Conservation (phyloP, 2,888 invertebrate species). For the Perizoma affinitatum region DNA sequence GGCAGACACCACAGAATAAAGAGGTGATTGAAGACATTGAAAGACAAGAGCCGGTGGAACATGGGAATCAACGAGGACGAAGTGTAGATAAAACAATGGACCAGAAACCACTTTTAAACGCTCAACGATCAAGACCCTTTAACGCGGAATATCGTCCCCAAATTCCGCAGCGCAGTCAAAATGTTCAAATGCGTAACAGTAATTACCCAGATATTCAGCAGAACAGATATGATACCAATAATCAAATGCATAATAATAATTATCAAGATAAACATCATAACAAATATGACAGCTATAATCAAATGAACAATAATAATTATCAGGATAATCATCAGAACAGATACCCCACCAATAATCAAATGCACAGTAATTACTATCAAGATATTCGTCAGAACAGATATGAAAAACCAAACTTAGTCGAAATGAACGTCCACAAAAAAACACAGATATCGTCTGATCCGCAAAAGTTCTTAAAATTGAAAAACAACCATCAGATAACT, state of each 20-base stretch:
- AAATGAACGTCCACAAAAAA: slow-evolving; percentile 51
- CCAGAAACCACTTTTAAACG: slow-evolving; percentile 3
- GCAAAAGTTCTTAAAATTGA: slow-evolving; percentile 45
- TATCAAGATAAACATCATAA: slow-evolving; percentile 10
- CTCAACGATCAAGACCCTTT: slow-evolving; percentile 6
- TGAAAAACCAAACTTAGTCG: slow-evolving; percentile 42
- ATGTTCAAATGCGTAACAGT: slow-evolving; percentile 1
- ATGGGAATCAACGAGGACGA: slow-evolving; percentile 6
- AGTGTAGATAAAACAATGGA: slow-evolving; percentile 1
- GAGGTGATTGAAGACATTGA: neutral
- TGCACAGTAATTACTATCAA: neutral
- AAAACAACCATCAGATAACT: slow-evolving; percentile 43
- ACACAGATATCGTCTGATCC: slow-evolving; percentile 43
- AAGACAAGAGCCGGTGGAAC: slow-evolving; percentile 8
- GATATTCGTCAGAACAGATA: slow-evolving; percentile 10
- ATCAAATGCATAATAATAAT: slow-evolving; percentile 1
- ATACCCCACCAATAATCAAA: slow-evolving; percentile 5
- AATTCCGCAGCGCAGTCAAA: slow-evolving; percentile 6
- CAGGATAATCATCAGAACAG: slow-evolving; percentile 11
- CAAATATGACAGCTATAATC: slow-evolving; percentile 12
- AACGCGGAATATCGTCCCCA: slow-evolving; percentile 10
- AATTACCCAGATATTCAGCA: slow-evolving; percentile 9
- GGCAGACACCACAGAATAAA: slow-evolving; percentile 7
- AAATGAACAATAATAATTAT: slow-evolving; percentile 2
- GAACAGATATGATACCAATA: slow-evolving; percentile 11